Conservation (phyloP, 2,888 invertebrate species). For the Acanthosoma haemorrhoidale region DNA sequence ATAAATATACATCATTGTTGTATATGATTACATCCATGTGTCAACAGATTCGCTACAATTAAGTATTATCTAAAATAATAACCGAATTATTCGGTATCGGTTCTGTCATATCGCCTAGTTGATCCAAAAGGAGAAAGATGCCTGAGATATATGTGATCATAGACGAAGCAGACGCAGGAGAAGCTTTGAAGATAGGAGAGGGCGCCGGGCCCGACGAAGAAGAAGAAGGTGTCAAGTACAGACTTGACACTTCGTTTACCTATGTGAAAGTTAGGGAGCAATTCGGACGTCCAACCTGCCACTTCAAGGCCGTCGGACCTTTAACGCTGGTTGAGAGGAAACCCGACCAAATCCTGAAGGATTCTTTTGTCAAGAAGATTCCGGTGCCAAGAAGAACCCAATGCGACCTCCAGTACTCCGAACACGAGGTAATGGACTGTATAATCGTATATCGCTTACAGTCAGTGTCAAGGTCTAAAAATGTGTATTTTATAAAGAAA, state of each 20-base stretch:
- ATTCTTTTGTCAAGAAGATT: neutral
- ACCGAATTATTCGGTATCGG: too few species aligned
- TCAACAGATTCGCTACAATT: too few species aligned
- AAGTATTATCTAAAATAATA: too few species aligned
- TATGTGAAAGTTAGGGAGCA: constrained; percentile 10
- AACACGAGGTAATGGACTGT: constrained; percentile 31
- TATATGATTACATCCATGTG: too few species aligned
- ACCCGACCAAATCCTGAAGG: neutral
- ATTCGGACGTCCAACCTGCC: constrained; percentile 24
- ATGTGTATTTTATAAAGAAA: too few species aligned
- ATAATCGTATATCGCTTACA: too few species aligned
- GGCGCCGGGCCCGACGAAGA: constrained; percentile 9
- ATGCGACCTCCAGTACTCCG: neutral
- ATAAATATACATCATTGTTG: too few species aligned
- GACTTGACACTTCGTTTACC: neutral
- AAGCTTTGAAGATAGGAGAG: constrained; percentile 15
- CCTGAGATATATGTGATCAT: too few species aligned
- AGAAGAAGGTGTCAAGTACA: constrained; percentile 25
- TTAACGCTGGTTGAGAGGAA: constrained; percentile 3
- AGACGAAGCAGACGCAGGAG: neutral
- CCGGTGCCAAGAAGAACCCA: constrained; percentile 17
- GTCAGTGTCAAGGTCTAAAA: too few species aligned
- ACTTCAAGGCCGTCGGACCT: constrained; percentile 12
- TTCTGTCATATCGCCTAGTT: too few species aligned
- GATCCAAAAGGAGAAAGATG: too few species aligned